Evolutionary conservation across 2,113 vertebrate genomes (phyloP).

Genomic region (Amphiprion percula): DNA sequence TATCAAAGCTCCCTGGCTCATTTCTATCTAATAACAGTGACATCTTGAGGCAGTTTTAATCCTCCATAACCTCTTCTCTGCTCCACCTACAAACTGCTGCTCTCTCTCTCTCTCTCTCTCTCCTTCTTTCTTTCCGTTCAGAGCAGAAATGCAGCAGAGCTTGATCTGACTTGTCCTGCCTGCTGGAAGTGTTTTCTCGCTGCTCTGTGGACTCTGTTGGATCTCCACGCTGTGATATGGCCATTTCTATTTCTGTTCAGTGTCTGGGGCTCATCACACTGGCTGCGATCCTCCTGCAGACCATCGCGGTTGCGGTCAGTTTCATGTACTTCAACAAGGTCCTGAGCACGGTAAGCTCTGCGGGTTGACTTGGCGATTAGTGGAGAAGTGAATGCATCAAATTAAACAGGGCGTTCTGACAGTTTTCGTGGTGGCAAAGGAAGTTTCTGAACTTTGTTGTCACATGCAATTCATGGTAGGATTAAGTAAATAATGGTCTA

Average conservation of each 20-base stretch:
- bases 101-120: not conserved
- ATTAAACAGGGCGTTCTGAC: not conserved
- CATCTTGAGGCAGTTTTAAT: slow-evolving; percentile 52
- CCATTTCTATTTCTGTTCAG: slow-evolving; percentile 71
- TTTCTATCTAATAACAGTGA: slow-evolving; percentile 54
- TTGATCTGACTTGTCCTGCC: slow-evolving; percentile 63
- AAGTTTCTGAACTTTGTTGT: no score
- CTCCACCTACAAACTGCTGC: slow-evolving; percentile 61
- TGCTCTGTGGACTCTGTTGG: not conserved
- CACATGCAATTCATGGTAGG: no score
- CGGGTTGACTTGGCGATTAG: not conserved
- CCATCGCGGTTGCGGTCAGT: slow-evolving; percentile 85
- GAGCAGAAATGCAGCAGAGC: slow-evolving; percentile 56
- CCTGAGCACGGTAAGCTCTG: slow-evolving; percentile 86
- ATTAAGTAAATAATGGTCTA: no score
- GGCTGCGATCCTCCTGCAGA: slow-evolving; percentile 85
- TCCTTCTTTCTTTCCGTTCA: not conserved
- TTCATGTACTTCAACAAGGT: slow-evolving; percentile 90
- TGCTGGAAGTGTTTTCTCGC: slow-evolving; percentile 15
- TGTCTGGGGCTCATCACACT: slow-evolving; percentile 80
- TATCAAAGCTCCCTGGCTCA: not conserved
- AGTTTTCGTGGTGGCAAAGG: not conserved
- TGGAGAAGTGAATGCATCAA: not conserved
- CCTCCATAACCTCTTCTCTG: slow-evolving; percentile 48
- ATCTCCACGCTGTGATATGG: slow-evolving; percentile 30